These are phyloP conservation scores for Archaeoteleia sp. DNA, from an alignment of 2,888 invertebrate species.

Conservation along the genomic window DNA sequence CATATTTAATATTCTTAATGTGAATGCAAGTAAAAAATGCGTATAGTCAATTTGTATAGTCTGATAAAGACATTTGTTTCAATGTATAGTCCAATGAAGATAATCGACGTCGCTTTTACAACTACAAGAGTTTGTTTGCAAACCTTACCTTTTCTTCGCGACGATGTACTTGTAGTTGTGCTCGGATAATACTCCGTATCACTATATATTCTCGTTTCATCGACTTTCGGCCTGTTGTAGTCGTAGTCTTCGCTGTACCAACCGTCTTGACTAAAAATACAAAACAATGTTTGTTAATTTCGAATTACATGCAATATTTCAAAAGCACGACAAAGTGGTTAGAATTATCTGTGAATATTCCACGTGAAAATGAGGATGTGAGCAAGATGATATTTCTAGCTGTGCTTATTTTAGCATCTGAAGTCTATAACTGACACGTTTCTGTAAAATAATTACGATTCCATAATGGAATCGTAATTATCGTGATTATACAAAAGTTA, in stretches of 20 bases:
- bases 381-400: conserved; percentile 10
- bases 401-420: conserved; percentile 6
- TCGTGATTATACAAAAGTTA: too few species aligned
- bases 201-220: conserved; percentile 74
- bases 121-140: conserved; percentile 15
- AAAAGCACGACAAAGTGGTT: not conserved
- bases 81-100: conserved; percentile 5
- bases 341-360: conserved; percentile 8
- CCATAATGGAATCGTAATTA: not conserved
- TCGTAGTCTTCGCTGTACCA: conserved; percentile 78
- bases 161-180: conserved; percentile 65
- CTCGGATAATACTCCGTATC: conserved; percentile 75
- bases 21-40: too few species aligned
- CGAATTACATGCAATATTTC: conserved; percentile 11
- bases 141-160: conserved; percentile 63
- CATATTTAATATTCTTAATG: too few species aligned
- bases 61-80: not conserved
- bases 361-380: conserved; percentile 13
- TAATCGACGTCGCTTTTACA: conserved; percentile 3
- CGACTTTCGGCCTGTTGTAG: conserved; percentile 74
- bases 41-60: too few species aligned
- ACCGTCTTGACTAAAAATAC: conserved; percentile 77
- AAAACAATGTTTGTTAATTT: conserved; percentile 42
- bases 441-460: not conserved
- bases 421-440: not conserved